A percentile compares a stretch with the other conserved stretches of the same genome.
These are phyloP conservation scores for Crypturellus tataupa DNA, from an alignment of 2,797 vertebrate genomes.

Conservation along the genomic window DNA sequence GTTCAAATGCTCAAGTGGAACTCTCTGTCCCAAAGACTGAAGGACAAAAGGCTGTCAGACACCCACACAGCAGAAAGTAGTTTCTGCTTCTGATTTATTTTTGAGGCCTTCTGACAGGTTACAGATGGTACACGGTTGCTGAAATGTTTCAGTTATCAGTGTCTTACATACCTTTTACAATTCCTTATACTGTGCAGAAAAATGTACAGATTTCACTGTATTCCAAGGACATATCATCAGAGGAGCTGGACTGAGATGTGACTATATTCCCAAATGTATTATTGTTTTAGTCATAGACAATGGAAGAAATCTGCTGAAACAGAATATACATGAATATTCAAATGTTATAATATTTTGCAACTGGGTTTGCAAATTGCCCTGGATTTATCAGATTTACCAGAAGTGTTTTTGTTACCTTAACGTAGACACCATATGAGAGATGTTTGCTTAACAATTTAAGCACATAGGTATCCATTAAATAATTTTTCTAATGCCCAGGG, in stretches of 20 bases:
- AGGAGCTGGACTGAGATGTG: not conserved
- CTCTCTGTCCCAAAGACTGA: not conserved
- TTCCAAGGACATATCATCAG: slow-evolving; percentile 20
- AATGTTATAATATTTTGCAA: slow-evolving; percentile 29
- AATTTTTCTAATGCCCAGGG: not conserved
- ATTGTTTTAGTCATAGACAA: slow-evolving; percentile 58
- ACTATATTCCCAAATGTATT: slow-evolving; percentile 12
- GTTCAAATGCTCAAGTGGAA: not conserved
- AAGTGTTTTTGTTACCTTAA: slow-evolving; percentile 12
- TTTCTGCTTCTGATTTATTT: not conserved
- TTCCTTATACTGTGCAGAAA: slow-evolving; percentile 26
- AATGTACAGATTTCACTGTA: not conserved
- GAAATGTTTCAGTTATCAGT: slow-evolving; percentile 57
- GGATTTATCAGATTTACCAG: not conserved
- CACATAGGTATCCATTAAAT: not conserved
- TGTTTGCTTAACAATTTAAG: slow-evolving; percentile 28
- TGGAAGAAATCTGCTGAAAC: slow-evolving; percentile 52
- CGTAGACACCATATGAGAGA: not conserved
- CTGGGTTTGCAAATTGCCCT: slow-evolving; percentile 54
- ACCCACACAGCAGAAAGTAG: not conserved
- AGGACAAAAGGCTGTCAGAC: not conserved
- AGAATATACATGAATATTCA: slow-evolving; percentile 64
- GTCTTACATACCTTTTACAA: slow-evolving; percentile 32
- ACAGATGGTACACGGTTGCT: not conserved
- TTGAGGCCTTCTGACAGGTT: not conserved